Evolutionary conservation across 2,888 invertebrate genomes (phyloP), one percentile per base, ranked within the genome.

Genomic region (Exocentrus adspersus): DNA sequence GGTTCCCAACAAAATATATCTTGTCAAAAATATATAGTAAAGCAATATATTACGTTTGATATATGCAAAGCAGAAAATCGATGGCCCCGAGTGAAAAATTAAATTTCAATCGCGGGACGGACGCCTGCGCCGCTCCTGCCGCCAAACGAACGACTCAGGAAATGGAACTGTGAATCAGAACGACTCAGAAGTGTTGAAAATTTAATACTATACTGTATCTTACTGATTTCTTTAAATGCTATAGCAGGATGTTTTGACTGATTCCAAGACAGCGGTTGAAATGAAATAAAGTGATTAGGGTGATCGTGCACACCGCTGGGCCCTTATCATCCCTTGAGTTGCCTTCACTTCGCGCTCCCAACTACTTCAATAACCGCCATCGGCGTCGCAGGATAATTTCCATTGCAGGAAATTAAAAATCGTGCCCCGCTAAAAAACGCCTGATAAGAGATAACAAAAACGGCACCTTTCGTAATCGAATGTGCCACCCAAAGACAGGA

Each of bases 211-310:
- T n/a, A n/a, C n/a, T n/a, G n/a, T n/a, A n/a, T n/a, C n/a, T n/a
- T n/a, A n/a, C n/a, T n/a, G n/a, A n/a, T n/a, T n/a, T n/a, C n/a
- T n/a, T n/a, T n/a, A n/a, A n/a, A n/a, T n/a, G n/a, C n/a, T n/a
- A n/a, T n/a, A n/a, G n/a, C n/a, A n/a, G n/a, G n/a, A n/a, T n/a
- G n/a, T n/a, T n/a, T n/a, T n/a, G n/a, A n/a, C n/a, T n/a, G n/a
- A n/a, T n/a, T n/a, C n/a, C n/a, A n/a, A n/a, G n/a, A n/a, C n/a
- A n/a, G n/a, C n/a, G n/a, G n/a, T n/a, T n/a, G n/a, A n/a, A n/a
- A n/a, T n/a, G n/a, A n/a, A n/a, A n/a, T 78, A 78, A 75, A 70
- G 73, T 75, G 76, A 78, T 78, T 77, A 78, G 76, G 72, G 75
- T 77, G 77, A 77, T 78, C 75, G 64, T 64, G 68, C 73, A 58